A percentile compares a stretch with the other conserved stretches of the same genome.
Evolutionary conservation across 2,888 invertebrate species (phyloP).

Genomic region (Phengaris alcon): DNA sequence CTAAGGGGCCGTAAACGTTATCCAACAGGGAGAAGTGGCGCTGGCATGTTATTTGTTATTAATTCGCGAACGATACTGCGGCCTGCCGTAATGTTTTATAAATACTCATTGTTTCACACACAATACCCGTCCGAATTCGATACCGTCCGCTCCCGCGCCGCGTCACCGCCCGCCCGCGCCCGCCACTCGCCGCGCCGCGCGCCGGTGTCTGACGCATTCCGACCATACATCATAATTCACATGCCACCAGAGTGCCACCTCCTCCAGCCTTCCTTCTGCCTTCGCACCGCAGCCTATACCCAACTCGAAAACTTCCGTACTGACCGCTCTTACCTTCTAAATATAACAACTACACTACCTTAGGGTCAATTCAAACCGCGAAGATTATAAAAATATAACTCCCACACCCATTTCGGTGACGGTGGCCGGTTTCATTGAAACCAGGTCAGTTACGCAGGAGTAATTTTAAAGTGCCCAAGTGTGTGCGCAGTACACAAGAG

Average conservation of each 20-base stretch:
- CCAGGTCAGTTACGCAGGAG: too few species aligned
- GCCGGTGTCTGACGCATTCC: conserved; percentile 38
- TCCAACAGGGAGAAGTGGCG: conserved; percentile 57
- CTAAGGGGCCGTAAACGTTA: conserved; percentile 43
- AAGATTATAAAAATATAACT: too few species aligned
- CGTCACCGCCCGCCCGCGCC: conserved; percentile 48
- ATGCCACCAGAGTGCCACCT: not conserved
- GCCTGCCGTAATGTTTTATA: conserved; percentile 76
- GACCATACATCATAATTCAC: not conserved
- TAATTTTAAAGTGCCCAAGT: too few species aligned
- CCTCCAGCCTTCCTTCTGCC: too few species aligned
- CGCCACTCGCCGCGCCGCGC: conserved; percentile 47
- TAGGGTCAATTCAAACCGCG: too few species aligned
- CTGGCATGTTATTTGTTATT: conserved; percentile 80
- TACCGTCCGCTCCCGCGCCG: conserved; percentile 55
- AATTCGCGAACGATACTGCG: conserved; percentile 78
- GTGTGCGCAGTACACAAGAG: too few species aligned
- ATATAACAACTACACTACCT: too few species aligned
- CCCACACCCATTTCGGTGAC: too few species aligned
- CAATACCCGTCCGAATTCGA: conserved; percentile 69
- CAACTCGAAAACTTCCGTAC: too few species aligned
- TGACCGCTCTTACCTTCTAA: too few species aligned
- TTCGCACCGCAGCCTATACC: too few species aligned
- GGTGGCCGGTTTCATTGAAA: too few species aligned
- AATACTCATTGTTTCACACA: conserved; percentile 79